Evolutionary conservation across 64 coral and sea anemone genomes (phyloP), one percentile per base, ranked within the genome.

Genomic region (Dendronephthya gigantea): DNA sequence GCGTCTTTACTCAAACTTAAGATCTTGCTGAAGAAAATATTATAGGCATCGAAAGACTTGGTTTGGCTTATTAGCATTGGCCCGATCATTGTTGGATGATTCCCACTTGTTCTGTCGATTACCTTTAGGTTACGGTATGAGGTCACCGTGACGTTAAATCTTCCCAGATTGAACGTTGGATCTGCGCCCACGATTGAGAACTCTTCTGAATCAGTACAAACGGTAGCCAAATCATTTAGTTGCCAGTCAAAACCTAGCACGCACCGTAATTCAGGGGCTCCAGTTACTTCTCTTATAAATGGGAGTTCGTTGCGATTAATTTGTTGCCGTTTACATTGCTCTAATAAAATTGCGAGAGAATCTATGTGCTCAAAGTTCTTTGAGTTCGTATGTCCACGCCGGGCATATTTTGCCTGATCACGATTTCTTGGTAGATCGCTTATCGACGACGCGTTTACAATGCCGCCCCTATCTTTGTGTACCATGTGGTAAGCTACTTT

Each of bases 311-410:
- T 22, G 58, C 83, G 79, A 52, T 50, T 31, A 62, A 85, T 30
- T 83, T 88, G 86, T 49, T 90, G 79, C 75, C 50, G 37, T 82
- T 90, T 90, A 40, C 89, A 90, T 86, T 90, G 83, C 50, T 84
- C 56, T 9, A 90, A 65, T 38, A 75, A 51, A 90, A 83, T 83
- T 7, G 49, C 52, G 13, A 83, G 40, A 2, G 81, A 89, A 81
- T 89, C 88, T 66, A 83, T 83, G 50, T 83, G 16, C 9, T 40
- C 82, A 48, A 25, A 17, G 35, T 66, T 83, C 40, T 59, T 83
- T 35, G 31, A 28, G 16, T 41, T 56, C 25, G 43, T 76, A 15
- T 31, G 28, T 31, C 35, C 50, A 32, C 82, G 88, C 35, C 87
- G 31, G 30, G 49, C 59, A 68, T 89, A 89, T 28, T 40, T 89